Evolutionary conservation across 2,113 vertebrate genomes (phyloP).

Genomic region (Tragelaphus scriptus): DNA sequence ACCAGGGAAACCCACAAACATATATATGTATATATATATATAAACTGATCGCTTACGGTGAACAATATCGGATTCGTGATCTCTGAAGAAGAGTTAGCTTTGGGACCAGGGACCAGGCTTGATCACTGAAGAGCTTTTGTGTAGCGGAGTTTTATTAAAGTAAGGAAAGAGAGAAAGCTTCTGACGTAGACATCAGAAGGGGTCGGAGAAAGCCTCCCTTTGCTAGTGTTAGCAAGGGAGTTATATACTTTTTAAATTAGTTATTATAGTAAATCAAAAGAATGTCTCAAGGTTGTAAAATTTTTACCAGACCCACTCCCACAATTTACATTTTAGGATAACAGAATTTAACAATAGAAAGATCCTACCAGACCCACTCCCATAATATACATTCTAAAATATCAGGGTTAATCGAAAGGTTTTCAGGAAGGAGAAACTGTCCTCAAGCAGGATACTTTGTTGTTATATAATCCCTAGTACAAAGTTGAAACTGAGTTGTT

Average conservation of each 20-base stretch:
- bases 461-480: neutral
- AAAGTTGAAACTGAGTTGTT: neutral
- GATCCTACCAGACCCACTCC: neutral
- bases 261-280: neutral
- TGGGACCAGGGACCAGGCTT: neutral
- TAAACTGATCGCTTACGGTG: neutral
- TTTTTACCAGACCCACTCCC: neutral
- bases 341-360: neutral
- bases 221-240: neutral
- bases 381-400: neutral
- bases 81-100: neutral
- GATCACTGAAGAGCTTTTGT: neutral
- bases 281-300: neutral
- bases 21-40: neutral
- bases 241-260: neutral
- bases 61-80: rapidly evolving
- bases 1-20: neutral
- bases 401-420: neutral
- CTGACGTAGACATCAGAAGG: neutral
- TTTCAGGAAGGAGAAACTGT: neutral
- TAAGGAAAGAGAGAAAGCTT: neutral
- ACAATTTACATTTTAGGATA: neutral
- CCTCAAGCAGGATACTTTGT: neutral
- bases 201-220: neutral
- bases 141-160: neutral